These are phyloP conservation scores for Azorinus chamasolen DNA, from an alignment of 2,888 invertebrate species.

Conservation along the genomic window DNA sequence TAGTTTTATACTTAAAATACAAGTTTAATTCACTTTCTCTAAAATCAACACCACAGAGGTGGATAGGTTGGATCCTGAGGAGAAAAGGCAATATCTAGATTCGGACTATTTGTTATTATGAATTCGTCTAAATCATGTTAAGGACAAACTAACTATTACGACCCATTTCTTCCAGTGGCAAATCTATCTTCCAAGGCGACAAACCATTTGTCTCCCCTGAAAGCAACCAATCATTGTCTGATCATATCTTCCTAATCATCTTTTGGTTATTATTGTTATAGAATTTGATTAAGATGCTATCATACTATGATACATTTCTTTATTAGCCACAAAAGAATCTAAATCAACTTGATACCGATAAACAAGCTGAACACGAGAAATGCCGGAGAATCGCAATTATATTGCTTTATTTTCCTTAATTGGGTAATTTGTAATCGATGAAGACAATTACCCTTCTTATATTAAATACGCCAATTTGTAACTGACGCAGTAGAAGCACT, in stretches of 20 bases:
- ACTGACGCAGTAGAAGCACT: constrained; percentile 28
- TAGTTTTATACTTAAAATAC: too few relatives aligned
- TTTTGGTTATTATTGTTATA: constrained; percentile 64
- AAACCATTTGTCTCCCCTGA: constrained; percentile 59
- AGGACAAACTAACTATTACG: too few relatives aligned
- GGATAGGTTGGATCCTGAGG: too few relatives aligned
- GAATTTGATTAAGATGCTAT: constrained; percentile 70
- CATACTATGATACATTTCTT: constrained; percentile 60
- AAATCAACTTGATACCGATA: constrained; percentile 61
- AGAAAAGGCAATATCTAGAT: too few relatives aligned
- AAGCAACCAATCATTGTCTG: constrained; percentile 48
- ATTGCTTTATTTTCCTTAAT: constrained; percentile 64
- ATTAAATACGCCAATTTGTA: constrained; percentile 64
- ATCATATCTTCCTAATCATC: constrained; percentile 43
- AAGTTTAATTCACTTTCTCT: too few relatives aligned
- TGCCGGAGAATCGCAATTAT: constrained; percentile 49
- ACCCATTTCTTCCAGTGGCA: not conserved
- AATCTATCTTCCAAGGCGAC: constrained; percentile 54
- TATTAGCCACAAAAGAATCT: constrained; percentile 60
- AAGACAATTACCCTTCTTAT: constrained; percentile 56
- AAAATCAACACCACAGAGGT: too few relatives aligned
- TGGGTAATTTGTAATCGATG: constrained; percentile 65
- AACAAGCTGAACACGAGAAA: constrained; percentile 49
- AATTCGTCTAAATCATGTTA: too few relatives aligned
- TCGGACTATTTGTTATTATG: too few relatives aligned